A percentile compares a stretch with the other conserved stretches of the same genome.
Evolutionary conservation across 2,797 vertebrate species (phyloP).

Genomic region (Microcaecilia unicolor): DNA sequence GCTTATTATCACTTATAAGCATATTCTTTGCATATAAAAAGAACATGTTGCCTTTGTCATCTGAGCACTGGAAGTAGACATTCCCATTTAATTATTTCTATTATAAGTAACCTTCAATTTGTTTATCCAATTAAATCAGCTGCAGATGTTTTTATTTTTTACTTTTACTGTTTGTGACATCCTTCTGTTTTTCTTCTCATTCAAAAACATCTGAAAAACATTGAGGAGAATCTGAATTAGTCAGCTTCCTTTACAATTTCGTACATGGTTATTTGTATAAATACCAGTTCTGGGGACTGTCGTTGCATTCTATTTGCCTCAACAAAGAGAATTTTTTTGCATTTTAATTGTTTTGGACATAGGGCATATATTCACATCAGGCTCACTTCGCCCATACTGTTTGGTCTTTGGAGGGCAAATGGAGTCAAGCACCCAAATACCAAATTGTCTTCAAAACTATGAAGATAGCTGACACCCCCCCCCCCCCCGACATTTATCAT

Average conservation of each 20-base stretch:
- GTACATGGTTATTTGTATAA: background rate
- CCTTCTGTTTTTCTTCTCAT: background rate
- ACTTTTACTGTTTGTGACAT: slow-evolving; percentile 10
- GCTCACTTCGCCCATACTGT: too few species aligned
- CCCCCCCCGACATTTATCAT: too few species aligned
- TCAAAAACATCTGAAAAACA: slow-evolving; percentile 1
- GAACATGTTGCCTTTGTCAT: background rate
- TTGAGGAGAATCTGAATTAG: background rate
- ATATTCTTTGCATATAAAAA: background rate
- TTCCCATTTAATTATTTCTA: slow-evolving; percentile 27
- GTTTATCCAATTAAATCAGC: slow-evolving; percentile 28
- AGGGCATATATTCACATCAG: too few species aligned
- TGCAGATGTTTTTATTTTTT: slow-evolving; percentile 20
- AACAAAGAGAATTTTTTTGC: too few species aligned
- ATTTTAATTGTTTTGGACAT: too few species aligned
- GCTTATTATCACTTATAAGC: slow-evolving; percentile 7
- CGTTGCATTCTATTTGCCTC: too few species aligned
- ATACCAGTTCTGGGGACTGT: background rate
- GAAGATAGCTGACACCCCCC: too few species aligned
- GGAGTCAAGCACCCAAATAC: too few species aligned
- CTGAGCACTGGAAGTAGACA: slow-evolving; percentile 9
- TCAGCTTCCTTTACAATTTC: background rate
- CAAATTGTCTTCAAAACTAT: too few species aligned
- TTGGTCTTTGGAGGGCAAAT: too few species aligned
- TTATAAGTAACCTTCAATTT: slow-evolving; percentile 21